phyloP scores from a whole-genome alignment of 2,888 invertebrate species.

The Polietes domitor region DNA sequence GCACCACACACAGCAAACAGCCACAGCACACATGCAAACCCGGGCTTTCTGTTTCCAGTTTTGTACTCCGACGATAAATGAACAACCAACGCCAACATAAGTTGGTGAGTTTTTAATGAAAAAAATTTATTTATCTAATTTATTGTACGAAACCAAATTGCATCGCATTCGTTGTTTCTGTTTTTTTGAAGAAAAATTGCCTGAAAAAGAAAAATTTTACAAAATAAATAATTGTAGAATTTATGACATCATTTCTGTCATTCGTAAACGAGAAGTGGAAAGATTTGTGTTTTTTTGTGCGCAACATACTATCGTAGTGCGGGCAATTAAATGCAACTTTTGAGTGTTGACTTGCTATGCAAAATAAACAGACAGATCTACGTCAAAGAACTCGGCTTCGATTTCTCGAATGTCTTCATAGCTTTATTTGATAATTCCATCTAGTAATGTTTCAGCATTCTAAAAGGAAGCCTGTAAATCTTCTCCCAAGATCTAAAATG shows the following conservation, averaged over 20 bases:
- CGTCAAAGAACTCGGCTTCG: too few species aligned
- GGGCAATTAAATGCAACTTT: background rate
- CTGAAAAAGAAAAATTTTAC: conserved; percentile 29
- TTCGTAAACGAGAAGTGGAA: background rate
- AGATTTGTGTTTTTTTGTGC: conserved; percentile 9
- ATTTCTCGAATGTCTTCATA: too few species aligned
- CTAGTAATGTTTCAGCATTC: too few species aligned
- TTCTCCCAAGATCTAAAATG: too few species aligned
- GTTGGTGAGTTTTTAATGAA: conserved; percentile 55
- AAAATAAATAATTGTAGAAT: conserved; percentile 44
- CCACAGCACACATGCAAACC: conserved; percentile 36
- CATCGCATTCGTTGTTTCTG: conserved; percentile 25
- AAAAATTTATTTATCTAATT: conserved; percentile 57
- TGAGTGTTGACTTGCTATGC: too few species aligned
- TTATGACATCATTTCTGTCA: conserved; percentile 52
- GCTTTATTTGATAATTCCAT: too few species aligned
- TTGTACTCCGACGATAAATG: conserved; percentile 31
- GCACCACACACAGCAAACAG: background rate
- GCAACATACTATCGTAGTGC: background rate
- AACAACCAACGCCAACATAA: conserved; percentile 47
- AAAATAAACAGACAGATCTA: too few species aligned
- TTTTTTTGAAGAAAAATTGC: conserved; percentile 49
- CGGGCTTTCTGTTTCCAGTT: conserved; percentile 20
- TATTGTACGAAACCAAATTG: conserved; percentile 51
- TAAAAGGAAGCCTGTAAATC: too few species aligned